Conservation (phyloP, 2,113 vertebrate species). For the Atractosteus spatula region DNA sequence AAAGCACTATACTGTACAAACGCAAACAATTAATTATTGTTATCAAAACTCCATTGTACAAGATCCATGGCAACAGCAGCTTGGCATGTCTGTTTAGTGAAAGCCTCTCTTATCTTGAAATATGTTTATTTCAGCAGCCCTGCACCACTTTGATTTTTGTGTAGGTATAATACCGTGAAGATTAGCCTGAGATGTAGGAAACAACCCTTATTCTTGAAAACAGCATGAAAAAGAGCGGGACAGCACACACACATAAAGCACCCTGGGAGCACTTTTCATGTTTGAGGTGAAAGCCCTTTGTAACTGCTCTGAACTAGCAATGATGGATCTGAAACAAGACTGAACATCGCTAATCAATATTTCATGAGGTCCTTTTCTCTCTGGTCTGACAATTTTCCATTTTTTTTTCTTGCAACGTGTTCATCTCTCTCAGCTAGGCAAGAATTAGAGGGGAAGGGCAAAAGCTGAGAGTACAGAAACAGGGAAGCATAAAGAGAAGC, state of each 20-base stretch:
- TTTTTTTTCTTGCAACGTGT: conserved; percentile 20
- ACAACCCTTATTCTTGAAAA: too few relatives aligned
- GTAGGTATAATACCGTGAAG: too few relatives aligned
- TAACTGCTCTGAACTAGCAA: conserved; percentile 10
- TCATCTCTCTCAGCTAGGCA: conserved; percentile 27
- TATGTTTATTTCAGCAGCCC: conserved; percentile 30
- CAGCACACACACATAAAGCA: conserved; percentile 1
- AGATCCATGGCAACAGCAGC: neutral
- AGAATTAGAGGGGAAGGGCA: conserved; percentile 16
- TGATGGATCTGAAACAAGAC: conserved; percentile 28
- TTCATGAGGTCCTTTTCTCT: conserved; percentile 28
- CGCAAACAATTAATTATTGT: too few relatives aligned
- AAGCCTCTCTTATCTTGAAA: conserved; percentile 15
- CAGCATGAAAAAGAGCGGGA: neutral
- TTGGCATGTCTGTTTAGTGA: conserved; percentile 11
- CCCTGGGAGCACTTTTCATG: conserved; percentile 1
- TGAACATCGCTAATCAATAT: conserved; percentile 32
- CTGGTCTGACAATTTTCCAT: conserved; percentile 21
- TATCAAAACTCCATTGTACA: too few relatives aligned
- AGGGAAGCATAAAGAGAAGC: conserved; percentile 26
- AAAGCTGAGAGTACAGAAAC: conserved; percentile 21
- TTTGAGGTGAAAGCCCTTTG: conserved; percentile 7
- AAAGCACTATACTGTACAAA: too few relatives aligned
- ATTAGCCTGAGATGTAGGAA: too few relatives aligned
- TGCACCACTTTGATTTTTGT: neutral